A percentile compares a stretch with the other conserved stretches of the same genome.
Conservation (phyloP, 2,797 vertebrate genomes). For the Siniperca obscura region DNA sequence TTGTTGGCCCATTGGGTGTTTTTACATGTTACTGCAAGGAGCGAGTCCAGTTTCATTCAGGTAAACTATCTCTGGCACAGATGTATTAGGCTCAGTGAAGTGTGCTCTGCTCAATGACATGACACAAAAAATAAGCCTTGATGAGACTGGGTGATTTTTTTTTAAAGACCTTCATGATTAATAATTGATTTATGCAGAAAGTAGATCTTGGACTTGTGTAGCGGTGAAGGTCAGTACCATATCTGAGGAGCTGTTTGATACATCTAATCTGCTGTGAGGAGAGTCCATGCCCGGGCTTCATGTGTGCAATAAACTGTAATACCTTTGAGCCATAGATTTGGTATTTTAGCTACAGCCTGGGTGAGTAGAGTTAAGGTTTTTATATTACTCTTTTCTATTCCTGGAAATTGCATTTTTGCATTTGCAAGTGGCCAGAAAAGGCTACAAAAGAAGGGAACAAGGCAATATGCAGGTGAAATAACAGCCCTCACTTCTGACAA, state of each 20-base stretch:
- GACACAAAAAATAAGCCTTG: conserved; percentile 36
- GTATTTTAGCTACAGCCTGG: conserved; percentile 18
- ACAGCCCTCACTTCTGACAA: conserved; percentile 5
- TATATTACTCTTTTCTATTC: not conserved
- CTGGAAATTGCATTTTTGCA: not conserved
- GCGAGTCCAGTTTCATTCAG: conserved; percentile 24
- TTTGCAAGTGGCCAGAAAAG: not conserved
- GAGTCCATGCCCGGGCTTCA: not conserved
- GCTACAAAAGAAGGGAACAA: not conserved
- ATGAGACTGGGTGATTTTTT: conserved; percentile 31
- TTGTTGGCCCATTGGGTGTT: conserved; percentile 27
- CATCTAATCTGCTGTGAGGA: conserved; percentile 36
- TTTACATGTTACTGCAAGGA: conserved; percentile 28
- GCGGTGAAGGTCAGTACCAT: conserved; percentile 58
- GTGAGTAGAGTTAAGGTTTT: not conserved
- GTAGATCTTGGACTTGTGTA: conserved; percentile 44
- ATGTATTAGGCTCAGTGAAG: conserved; percentile 37
- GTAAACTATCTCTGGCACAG: conserved; percentile 35
- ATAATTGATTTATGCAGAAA: conserved; percentile 66
- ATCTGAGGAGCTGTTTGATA: conserved; percentile 46
- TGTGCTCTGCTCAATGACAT: conserved; percentile 31
- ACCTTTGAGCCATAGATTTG: conserved; percentile 20
- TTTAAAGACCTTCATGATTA: conserved; percentile 52
- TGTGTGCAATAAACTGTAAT: not conserved
- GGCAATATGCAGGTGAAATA: conserved; percentile 10